phyloP scores from a whole-genome alignment of 2,113 vertebrate species.

The Cyprinodon brontotheroides region DNA sequence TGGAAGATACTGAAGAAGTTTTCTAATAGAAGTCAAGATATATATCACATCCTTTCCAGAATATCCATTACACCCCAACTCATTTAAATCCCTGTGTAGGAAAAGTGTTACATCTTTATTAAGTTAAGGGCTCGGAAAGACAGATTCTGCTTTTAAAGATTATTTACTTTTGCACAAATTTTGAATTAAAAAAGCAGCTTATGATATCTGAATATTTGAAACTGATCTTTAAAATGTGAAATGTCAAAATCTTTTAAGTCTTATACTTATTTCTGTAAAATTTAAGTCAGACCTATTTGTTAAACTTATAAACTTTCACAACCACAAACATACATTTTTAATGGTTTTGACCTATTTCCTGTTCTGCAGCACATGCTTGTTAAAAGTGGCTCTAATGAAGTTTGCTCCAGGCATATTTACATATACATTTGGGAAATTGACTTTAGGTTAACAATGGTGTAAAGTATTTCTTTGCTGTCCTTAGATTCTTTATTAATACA shows the following conservation, averaged over 20 bases:
- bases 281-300: not conserved
- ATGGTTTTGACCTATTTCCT: not conserved
- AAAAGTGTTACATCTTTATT: not conserved
- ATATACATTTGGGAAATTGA: not conserved
- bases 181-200: not conserved
- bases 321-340: not conserved
- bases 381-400: not conserved
- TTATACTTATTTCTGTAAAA: not conserved
- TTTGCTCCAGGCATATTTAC: not conserved
- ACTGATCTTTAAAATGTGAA: not conserved
- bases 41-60: slow-evolving; percentile 2
- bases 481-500: no score
- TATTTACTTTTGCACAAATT: not conserved
- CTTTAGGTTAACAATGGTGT: no score
- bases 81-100: not conserved
- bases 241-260: not conserved
- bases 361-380: not conserved
- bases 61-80: slow-evolving; percentile 18
- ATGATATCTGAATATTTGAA: not conserved
- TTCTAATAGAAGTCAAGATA: slow-evolving; percentile 34
- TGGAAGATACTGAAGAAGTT: slow-evolving; percentile 45
- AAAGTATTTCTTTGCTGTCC: no score
- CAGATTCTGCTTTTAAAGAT: not conserved
- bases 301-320: not conserved
- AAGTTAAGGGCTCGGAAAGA: not conserved